Evolutionary conservation across 2,888 invertebrate genomes (phyloP).

Genomic region (Lycocerus yunnanus): DNA sequence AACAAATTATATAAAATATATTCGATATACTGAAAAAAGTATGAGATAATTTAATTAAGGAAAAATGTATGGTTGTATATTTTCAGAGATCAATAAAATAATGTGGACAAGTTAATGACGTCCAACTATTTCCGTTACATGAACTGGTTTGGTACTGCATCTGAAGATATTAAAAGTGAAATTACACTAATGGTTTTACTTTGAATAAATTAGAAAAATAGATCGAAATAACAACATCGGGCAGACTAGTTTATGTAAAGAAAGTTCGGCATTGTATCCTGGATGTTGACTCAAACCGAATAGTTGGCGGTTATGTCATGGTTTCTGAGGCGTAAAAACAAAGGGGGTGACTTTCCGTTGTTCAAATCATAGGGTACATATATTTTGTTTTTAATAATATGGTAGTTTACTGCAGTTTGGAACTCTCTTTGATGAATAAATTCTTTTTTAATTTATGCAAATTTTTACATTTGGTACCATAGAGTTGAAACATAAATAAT

Average conservation of each 20-base stretch:
- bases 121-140: background rate
- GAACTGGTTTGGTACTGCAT: background rate
- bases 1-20: background rate
- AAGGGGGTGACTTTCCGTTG: background rate
- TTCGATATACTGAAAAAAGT: background rate
- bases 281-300: background rate
- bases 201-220: background rate
- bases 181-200: background rate
- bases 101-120: background rate
- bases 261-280: background rate
- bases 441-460: background rate
- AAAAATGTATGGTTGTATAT: background rate
- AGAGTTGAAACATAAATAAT: background rate
- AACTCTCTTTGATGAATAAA: background rate
- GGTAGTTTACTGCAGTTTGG: background rate
- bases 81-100: background rate
- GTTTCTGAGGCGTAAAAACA: background rate
- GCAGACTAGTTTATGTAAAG: background rate
- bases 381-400: background rate
- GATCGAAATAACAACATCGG: background rate
- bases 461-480: background rate
- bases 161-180: background rate
- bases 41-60: background rate
- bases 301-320: background rate
- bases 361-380: background rate